phyloP scores from a whole-genome alignment of 2,113 vertebrate species.

The Mirounga angustirostris region DNA sequence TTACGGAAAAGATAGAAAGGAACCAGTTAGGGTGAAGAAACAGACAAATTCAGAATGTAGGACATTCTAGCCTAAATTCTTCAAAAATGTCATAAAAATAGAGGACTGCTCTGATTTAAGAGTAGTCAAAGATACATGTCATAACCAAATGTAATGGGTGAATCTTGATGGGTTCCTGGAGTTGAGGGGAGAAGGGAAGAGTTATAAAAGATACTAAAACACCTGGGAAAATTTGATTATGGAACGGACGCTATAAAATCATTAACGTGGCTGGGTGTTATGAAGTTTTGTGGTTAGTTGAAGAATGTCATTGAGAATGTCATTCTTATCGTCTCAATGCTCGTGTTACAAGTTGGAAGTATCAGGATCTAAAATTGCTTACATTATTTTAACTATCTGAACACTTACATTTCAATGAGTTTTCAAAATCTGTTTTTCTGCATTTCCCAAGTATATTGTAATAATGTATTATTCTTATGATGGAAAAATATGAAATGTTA shows the following conservation, averaged over 20 bases:
- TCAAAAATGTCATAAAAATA: neutral
- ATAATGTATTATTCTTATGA: neutral
- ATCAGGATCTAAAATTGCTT: neutral
- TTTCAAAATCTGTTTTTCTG: slow-evolving; percentile 11
- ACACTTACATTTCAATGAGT: neutral
- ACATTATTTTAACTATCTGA: neutral
- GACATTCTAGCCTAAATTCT: neutral
- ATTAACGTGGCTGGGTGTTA: neutral
- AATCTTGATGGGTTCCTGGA: neutral
- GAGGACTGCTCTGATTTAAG: neutral
- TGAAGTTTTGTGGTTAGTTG: neutral
- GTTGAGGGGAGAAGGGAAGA: neutral
- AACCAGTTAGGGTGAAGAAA: neutral
- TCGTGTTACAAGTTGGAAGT: neutral
- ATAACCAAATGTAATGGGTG: neutral
- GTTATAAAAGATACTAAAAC: neutral
- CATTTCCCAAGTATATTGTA: neutral
- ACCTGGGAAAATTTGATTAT: neutral
- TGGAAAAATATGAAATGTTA: neutral
- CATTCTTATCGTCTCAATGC: neutral
- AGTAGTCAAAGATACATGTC: neutral
- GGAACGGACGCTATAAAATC: neutral
- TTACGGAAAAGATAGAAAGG: neutral
- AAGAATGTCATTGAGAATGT: neutral
- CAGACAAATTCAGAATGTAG: neutral